Evolutionary conservation across 1,140 invertebrate species (phyloP).

Genomic region (Drosophila yakuba): DNA sequence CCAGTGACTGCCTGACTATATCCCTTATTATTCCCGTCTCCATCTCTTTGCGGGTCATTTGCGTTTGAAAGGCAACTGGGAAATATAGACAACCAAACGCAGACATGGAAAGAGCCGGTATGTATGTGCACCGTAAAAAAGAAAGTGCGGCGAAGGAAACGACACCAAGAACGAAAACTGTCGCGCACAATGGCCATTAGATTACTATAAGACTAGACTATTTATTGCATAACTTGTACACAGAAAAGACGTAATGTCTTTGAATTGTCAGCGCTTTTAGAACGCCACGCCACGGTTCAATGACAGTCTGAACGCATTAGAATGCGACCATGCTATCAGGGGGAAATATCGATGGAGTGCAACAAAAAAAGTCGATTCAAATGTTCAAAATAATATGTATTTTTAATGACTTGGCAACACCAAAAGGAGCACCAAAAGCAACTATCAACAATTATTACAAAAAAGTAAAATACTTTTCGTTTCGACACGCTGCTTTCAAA

Average conservation of each 20-base stretch:
- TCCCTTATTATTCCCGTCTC: background rate
- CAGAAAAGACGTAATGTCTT: conserved; percentile 39
- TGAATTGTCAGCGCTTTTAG: conserved; percentile 46
- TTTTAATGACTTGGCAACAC: too few relatives aligned
- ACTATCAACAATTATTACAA: too few relatives aligned
- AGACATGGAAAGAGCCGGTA: conserved; percentile 14
- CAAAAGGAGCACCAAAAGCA: too few relatives aligned
- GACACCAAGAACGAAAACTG: too few relatives aligned
- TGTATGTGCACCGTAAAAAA: too few relatives aligned
- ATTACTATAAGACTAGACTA: too few relatives aligned
- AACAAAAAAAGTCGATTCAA: too few relatives aligned
- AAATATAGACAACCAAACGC: conserved; percentile 9
- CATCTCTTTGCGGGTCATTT: conserved; percentile 46
- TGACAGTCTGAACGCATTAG: conserved; percentile 6
- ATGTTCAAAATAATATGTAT: too few relatives aligned
- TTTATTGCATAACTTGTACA: conserved; percentile 59
- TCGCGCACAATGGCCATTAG: too few relatives aligned
- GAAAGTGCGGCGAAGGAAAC: too few relatives aligned
- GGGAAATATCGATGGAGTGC: background rate
- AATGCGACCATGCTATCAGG: background rate
- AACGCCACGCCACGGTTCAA: conserved; percentile 33
- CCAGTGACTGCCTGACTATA: background rate
- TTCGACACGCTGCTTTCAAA: too few relatives aligned
- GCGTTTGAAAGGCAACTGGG: conserved; percentile 38
- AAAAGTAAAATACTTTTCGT: too few relatives aligned